Percentiles rank a stretch among this genome's conserved stretches.
Evolutionary conservation across 2,113 vertebrate species (phyloP).

Genomic region (Nothobranchius furzeri): DNA sequence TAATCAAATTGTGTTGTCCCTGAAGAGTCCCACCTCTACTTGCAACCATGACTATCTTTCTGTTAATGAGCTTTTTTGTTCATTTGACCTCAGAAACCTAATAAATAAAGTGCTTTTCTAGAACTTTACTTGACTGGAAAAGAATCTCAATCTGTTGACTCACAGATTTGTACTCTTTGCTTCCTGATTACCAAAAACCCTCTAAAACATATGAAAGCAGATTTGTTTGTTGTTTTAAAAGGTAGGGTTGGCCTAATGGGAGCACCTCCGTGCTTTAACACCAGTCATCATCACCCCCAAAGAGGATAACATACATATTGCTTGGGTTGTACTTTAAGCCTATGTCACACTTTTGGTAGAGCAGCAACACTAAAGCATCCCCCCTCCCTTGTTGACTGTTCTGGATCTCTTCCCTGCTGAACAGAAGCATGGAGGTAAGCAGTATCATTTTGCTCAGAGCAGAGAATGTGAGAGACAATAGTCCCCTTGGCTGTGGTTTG

Average conservation of each 20-base stretch:
- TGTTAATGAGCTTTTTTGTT: too few relatives aligned
- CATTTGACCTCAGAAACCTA: too few relatives aligned
- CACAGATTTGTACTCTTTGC: background rate
- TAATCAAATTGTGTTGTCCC: too few relatives aligned
- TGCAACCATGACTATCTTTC: too few relatives aligned
- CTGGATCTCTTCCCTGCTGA: conserved; percentile 13
- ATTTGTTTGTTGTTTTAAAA: too few relatives aligned
- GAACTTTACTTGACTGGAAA: too few relatives aligned
- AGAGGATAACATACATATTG: too few relatives aligned
- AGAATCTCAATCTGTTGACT: background rate
- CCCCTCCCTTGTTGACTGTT: background rate
- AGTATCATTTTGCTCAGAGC: conserved; percentile 31
- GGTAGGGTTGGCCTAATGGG: too few relatives aligned
- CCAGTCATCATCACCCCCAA: too few relatives aligned
- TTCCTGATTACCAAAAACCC: background rate
- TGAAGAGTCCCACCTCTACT: too few relatives aligned
- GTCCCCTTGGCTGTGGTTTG: conserved; percentile 43
- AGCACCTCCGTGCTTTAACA: too few relatives aligned
- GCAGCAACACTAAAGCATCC: background rate
- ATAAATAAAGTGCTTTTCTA: too few relatives aligned
- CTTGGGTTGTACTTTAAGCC: background rate
- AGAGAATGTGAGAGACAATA: conserved; percentile 25
- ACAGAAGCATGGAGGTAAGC: conserved; percentile 13
- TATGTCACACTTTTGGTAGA: conserved; percentile 1
- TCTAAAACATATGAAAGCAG: background rate